Evolutionary conservation across 2,113 vertebrate genomes (phyloP).

Genomic region (Odocoileus hemionus): DNA sequence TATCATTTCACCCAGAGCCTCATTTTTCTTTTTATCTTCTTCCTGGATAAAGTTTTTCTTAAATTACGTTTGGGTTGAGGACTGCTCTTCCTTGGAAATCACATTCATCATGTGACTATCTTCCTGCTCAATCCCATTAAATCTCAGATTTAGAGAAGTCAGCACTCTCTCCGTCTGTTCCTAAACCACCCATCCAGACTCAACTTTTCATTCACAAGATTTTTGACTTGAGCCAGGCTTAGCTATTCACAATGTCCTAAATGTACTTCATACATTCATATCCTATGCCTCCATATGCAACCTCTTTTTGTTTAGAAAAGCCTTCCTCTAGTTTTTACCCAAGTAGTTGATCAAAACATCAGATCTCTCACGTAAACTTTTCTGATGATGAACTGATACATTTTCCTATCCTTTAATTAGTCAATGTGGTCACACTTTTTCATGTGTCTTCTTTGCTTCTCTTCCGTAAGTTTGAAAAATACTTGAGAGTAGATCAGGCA

Average conservation of each 20-base stretch:
- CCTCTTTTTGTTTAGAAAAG: background rate
- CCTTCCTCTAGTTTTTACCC: background rate
- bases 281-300: background rate
- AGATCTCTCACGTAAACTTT: background rate
- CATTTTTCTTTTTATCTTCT: background rate
- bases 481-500: background rate
- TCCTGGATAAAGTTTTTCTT: background rate
- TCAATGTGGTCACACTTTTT: background rate
- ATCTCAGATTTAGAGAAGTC: background rate
- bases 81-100: background rate
- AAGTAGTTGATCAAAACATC: background rate
- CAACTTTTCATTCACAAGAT: background rate
- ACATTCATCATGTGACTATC: background rate
- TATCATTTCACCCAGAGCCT: background rate
- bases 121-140: background rate
- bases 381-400: background rate
- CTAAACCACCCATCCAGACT: background rate
- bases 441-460: background rate
- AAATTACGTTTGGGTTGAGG: background rate
- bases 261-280: background rate
- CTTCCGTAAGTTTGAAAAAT: background rate
- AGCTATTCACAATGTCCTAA: background rate
- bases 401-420: background rate
- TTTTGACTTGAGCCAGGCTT: background rate
- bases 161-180: background rate